These are phyloP conservation scores for Bombus huntii DNA, from an alignment of 1,140 invertebrate genomes.

Conservation along the genomic window DNA sequence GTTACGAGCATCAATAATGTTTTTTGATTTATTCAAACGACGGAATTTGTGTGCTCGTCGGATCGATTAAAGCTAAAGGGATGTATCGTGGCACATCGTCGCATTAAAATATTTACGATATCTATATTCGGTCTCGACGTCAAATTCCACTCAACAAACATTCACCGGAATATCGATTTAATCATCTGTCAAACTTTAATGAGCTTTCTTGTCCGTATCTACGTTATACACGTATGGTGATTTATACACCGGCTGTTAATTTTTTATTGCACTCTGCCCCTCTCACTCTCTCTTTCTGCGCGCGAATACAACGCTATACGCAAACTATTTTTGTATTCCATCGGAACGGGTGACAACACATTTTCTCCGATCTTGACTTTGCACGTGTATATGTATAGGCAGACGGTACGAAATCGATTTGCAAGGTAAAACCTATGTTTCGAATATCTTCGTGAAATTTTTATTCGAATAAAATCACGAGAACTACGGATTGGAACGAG, in stretches of 20 bases:
- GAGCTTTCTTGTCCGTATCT: constrained; percentile 13
- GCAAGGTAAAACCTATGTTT: background rate
- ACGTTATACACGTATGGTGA: constrained; percentile 5
- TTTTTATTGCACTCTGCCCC: constrained; percentile 25
- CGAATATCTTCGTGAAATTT: background rate
- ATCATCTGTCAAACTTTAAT: constrained; percentile 57
- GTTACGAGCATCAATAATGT: constrained; percentile 39
- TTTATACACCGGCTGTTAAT: constrained; percentile 49
- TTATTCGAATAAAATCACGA: background rate
- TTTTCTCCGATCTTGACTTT: constrained; percentile 39
- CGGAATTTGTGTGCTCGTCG: constrained; percentile 15
- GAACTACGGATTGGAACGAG: background rate
- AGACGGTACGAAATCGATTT: constrained; percentile 23
- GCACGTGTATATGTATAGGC: background rate
- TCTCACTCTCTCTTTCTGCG: background rate
- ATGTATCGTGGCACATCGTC: constrained; percentile 52
- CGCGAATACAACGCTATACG: background rate
- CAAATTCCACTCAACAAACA: constrained; percentile 42
- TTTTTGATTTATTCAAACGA: constrained; percentile 58
- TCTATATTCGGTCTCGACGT: constrained; percentile 48
- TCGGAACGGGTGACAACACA: background rate
- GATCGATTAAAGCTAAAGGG: constrained; percentile 54
- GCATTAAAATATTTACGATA: constrained; percentile 63
- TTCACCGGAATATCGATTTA: constrained; percentile 55
- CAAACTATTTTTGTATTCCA: background rate